A percentile compares a stretch with the other conserved stretches of the same genome.
Conservation (phyloP, 2,113 vertebrate species). For the Syrmaticus mikado region DNA sequence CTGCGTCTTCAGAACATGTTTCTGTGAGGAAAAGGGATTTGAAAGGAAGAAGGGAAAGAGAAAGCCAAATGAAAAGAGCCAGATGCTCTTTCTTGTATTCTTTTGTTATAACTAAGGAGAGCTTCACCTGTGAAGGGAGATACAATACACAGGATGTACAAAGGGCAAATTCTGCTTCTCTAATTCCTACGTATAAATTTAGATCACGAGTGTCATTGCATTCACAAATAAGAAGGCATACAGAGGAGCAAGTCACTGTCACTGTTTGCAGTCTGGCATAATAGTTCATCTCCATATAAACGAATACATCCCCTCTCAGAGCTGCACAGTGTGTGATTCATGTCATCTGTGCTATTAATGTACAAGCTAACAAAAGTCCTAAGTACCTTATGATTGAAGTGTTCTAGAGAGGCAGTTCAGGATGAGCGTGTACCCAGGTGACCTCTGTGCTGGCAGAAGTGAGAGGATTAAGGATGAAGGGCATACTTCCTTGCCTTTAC, state of each 20-base stretch:
- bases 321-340: not conserved
- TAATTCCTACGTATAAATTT: not conserved
- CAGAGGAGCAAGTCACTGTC: not conserved
- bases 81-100: slow-evolving; percentile 8
- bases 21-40: not conserved
- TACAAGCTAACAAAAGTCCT: not conserved
- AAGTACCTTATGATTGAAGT: not conserved
- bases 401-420: not conserved
- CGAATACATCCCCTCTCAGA: not conserved
- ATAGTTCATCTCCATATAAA: not conserved
- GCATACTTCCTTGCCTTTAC: not conserved
- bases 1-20: not conserved
- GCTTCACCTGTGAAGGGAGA: not conserved
- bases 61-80: not conserved
- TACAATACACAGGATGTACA: not conserved
- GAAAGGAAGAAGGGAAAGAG: not conserved
- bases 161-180: not conserved
- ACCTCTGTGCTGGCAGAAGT: not conserved
- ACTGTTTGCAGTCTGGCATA: not conserved
- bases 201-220: not conserved
- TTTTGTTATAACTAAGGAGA: not conserved
- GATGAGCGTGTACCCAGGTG: not conserved
- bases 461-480: not conserved
- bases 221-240: not conserved
- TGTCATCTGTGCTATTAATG: not conserved